Evolutionary conservation across 2,113 vertebrate species (phyloP), one percentile per base, ranked within the genome.

Genomic region (Orthonyx spaldingii): DNA sequence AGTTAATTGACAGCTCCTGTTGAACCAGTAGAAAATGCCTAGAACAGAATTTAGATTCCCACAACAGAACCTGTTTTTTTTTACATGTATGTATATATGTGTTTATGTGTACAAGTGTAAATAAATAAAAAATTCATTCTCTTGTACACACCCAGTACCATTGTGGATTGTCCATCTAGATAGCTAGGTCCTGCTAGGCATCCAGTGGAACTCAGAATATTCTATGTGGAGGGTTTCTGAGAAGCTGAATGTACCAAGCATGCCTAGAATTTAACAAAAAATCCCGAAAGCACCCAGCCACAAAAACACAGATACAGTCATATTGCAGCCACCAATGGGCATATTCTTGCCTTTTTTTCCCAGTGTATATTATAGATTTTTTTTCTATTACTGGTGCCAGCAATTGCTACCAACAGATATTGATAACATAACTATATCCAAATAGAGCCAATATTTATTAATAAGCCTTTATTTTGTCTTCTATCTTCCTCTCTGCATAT

Each of bases 251-350:
- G 30, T 60, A n/a, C 19, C 17, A 68, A 79, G 10, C 42, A 28
- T 20, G 4, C 6, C 30, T 32, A 69, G 33, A 83, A 63, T 7
- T 52, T 56, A 19, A 22, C 6, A 23, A 35, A 78, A 70, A 64
- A 18, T 35, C 7, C 4, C 4, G 47, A 57, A 37, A 87, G 9
- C 39, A 65, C 1, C 3, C 2, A 1, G 1, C 1, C 6, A 1
- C 5, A 27, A 46, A 76, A 59, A 9, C 50, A 23, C 49, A 71
- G 16, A 26, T 61, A 22, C 4, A 74, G 37, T 44, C 8, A 10
- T 63, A 37, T 27, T 57, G 20, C 7, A 64, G 10, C 28, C 27
- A 17, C 11, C 17, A 44, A 14, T 39, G 20, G 4, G 4, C 9
- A 11, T 13, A 8, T 66, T 81, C 41, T 74, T 85, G 10, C 22